A percentile compares a stretch with the other conserved stretches of the same genome.
phyloP scores from a whole-genome alignment of 2,797 vertebrate species.

The Galagoides demidoff region DNA sequence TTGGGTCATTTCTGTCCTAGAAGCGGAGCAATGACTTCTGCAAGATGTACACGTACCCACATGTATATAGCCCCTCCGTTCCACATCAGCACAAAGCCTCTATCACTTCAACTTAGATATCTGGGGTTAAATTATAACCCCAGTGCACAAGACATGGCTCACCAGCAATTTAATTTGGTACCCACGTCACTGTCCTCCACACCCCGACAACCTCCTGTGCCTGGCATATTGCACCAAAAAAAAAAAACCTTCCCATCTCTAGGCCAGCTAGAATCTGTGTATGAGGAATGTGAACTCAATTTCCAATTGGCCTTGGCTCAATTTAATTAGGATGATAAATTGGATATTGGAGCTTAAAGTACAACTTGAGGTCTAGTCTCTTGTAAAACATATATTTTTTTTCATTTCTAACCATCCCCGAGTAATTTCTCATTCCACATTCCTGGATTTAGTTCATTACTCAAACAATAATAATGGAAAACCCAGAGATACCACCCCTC shows the following conservation, averaged over 20 bases:
- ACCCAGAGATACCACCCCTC: neutral
- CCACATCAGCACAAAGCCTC: neutral
- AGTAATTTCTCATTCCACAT: constrained; percentile 51
- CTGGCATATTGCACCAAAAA: neutral
- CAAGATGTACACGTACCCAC: neutral
- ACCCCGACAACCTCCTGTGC: neutral
- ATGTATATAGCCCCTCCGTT: neutral
- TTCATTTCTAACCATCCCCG: neutral
- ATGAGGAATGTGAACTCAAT: constrained; percentile 55
- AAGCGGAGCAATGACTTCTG: neutral
- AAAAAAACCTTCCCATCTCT: neutral
- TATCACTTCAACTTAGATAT: neutral
- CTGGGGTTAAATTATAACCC: constrained; percentile 16
- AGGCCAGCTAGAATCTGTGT: neutral
- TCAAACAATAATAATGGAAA: neutral
- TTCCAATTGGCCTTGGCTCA: constrained; percentile 64
- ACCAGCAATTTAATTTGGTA: constrained; percentile 37
- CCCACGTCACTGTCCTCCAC: neutral
- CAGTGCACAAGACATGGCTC: neutral
- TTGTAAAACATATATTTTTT: constrained; percentile 16
- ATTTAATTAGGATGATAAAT: constrained; percentile 75
- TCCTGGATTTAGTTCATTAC: neutral
- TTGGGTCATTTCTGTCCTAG: neutral
- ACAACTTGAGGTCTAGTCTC: constrained; percentile 56
- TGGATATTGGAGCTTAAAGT: constrained; percentile 65